These are phyloP conservation scores for Propithecus perrieri DNA, from an alignment of 2,797 vertebrate species.

Conservation along the genomic window DNA sequence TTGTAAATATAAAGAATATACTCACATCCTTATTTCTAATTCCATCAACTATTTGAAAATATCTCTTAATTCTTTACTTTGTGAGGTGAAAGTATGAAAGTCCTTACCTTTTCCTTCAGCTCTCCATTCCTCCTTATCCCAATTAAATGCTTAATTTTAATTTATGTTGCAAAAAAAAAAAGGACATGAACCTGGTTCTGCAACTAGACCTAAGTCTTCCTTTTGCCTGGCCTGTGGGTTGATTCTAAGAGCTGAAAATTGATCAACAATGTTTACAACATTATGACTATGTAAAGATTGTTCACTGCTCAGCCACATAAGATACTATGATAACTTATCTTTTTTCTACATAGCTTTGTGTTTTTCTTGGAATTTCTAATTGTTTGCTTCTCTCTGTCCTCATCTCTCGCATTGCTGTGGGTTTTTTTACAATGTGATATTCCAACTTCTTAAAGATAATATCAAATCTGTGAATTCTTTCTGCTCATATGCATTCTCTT, in stretches of 20 bases:
- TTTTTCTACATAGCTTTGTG: neutral
- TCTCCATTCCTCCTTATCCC: neutral
- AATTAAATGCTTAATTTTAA: neutral
- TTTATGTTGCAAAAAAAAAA: neutral
- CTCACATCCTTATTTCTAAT: neutral
- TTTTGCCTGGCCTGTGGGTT: neutral
- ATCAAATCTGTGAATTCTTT: neutral
- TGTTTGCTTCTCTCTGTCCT: neutral
- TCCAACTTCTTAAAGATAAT: neutral
- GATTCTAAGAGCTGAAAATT: neutral
- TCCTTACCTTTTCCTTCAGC: neutral
- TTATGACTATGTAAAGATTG: neutral
- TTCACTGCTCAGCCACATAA: neutral
- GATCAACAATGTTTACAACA: neutral
- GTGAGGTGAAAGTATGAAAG: neutral
- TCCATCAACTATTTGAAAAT: neutral
- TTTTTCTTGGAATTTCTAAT: slow-evolving; percentile 8
- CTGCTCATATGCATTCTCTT: neutral
- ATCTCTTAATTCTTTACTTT: neutral
- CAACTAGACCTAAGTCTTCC: neutral
- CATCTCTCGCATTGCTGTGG: neutral
- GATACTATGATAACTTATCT: neutral
- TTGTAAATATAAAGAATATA: neutral
- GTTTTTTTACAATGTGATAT: neutral
- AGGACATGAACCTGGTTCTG: neutral